phyloP scores from a whole-genome alignment of 1,140 invertebrate species.

The Nylanderia fulva region DNA sequence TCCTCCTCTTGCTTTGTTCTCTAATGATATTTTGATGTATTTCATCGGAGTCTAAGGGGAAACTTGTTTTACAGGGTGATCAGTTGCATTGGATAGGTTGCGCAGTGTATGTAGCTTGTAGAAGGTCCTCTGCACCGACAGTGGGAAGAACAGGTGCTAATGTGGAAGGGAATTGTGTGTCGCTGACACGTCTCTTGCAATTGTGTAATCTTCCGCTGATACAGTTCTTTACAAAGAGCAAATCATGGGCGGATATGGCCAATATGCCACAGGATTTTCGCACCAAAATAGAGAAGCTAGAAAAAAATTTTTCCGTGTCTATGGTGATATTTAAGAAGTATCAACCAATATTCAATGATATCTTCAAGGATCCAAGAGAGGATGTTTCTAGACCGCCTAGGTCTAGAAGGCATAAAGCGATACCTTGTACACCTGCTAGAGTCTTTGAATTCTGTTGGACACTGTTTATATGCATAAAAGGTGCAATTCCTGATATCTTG shows the following conservation, averaged over 20 bases:
- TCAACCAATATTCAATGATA: conserved; percentile 94
- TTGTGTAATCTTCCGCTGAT: conserved; percentile 96
- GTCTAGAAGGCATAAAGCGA: conserved; percentile 90
- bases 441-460: conserved; percentile 98
- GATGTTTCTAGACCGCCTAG: conserved; percentile 87
- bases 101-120: conserved; percentile 96
- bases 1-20: background rate
- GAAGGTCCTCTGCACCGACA: conserved; percentile 92
- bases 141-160: conserved; percentile 89
- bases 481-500: conserved; percentile 92
- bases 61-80: conserved; percentile 91
- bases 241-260: conserved; percentile 98
- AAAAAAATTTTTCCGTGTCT: conserved; percentile 97
- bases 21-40: background rate
- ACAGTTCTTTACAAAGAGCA: conserved; percentile 98
- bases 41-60: background rate
- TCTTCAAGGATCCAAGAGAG: conserved; percentile 90
- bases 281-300: conserved; percentile 93
- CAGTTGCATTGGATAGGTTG: conserved; percentile 97
- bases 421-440: conserved; percentile 91
- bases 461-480: conserved; percentile 96
- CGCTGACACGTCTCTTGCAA: conserved; percentile 94
- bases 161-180: conserved; percentile 96
- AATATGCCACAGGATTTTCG: conserved; percentile 94
- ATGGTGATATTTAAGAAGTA: conserved; percentile 98